A percentile compares a stretch with the other conserved stretches of the same genome.
Evolutionary conservation across 2,888 invertebrate species (phyloP).

Genomic region (Agelastica alni): DNA sequence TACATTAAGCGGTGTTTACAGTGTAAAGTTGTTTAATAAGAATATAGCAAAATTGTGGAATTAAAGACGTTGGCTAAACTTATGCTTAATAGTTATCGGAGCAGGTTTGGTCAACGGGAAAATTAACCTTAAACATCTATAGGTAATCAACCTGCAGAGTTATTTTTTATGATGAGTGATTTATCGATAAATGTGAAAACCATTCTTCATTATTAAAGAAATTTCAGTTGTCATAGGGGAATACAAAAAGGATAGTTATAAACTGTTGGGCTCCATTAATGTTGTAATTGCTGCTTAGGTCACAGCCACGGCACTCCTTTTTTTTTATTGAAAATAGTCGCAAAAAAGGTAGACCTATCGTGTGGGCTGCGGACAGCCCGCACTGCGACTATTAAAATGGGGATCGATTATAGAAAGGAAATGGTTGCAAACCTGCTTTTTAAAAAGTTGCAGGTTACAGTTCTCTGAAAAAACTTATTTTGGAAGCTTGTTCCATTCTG

Average conservation of each 20-base stretch:
- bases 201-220: constrained; percentile 15
- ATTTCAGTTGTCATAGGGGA: constrained; percentile 34
- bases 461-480: too few species aligned
- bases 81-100: constrained; percentile 43
- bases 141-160: not conserved
- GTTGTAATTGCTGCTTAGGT: constrained; percentile 42
- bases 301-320: too few species aligned
- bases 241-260: constrained; percentile 29
- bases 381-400: too few species aligned
- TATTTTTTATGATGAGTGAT: constrained; percentile 5
- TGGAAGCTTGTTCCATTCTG: too few species aligned
- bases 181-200: not conserved
- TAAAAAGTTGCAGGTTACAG: too few species aligned
- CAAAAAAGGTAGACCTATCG: too few species aligned
- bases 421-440: too few species aligned
- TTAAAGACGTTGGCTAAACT: constrained; percentile 39
- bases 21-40: constrained; percentile 36
- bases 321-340: too few species aligned
- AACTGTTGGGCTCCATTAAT: constrained; percentile 36
- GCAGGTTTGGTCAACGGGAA: constrained; percentile 19
- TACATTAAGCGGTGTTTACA: constrained; percentile 36
- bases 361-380: too few species aligned
- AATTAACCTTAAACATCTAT: constrained; percentile 16
- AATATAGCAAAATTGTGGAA: constrained; percentile 29
- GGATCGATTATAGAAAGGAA: too few species aligned